A percentile compares a stretch with the other conserved stretches of the same genome.
Evolutionary conservation across 2,797 vertebrate species (phyloP).

Genomic region (Lithobates pipiens): DNA sequence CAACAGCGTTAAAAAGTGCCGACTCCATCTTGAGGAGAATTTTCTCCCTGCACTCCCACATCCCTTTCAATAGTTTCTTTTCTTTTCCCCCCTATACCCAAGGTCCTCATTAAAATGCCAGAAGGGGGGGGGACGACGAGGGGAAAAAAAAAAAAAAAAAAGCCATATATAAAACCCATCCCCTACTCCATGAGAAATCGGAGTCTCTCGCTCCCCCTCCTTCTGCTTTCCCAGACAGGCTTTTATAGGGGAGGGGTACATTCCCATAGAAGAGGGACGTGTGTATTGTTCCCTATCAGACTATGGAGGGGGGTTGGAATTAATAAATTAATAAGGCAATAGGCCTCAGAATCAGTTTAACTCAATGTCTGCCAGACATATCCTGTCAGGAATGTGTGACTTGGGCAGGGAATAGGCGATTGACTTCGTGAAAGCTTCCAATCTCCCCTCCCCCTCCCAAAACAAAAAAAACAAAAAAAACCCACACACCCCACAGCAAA

Average conservation of each 20-base stretch:
- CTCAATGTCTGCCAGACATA: slow-evolving; percentile 46
- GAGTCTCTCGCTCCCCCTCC: slow-evolving; percentile 48
- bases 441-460: too few relatives aligned
- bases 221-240: slow-evolving; percentile 58
- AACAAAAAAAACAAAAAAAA: too few relatives aligned
- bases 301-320: slow-evolving; percentile 50
- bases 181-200: slow-evolving; percentile 57
- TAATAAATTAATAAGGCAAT: slow-evolving; percentile 58
- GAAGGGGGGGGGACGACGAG: slow-evolving; percentile 37
- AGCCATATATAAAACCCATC: slow-evolving; percentile 56
- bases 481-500: too few relatives aligned
- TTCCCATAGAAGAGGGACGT: slow-evolving; percentile 60
- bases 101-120: slow-evolving; percentile 61
- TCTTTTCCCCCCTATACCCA: slow-evolving; percentile 57
- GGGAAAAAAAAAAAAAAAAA: slow-evolving; percentile 46
- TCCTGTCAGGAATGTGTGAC: slow-evolving; percentile 13
- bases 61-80: slow-evolving; percentile 55
- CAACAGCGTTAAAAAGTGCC: slow-evolving; percentile 27
- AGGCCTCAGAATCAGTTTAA: slow-evolving; percentile 42
- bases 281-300: slow-evolving; percentile 62
- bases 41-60: slow-evolving; percentile 41
- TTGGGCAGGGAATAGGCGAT: not conserved
- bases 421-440: not conserved
- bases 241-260: slow-evolving; percentile 57
- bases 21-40: slow-evolving; percentile 41